A percentile compares a stretch with the other conserved stretches of the same genome.
phyloP scores from a whole-genome alignment of 2,797 vertebrate genomes.

The Hipposideros larvatus region DNA sequence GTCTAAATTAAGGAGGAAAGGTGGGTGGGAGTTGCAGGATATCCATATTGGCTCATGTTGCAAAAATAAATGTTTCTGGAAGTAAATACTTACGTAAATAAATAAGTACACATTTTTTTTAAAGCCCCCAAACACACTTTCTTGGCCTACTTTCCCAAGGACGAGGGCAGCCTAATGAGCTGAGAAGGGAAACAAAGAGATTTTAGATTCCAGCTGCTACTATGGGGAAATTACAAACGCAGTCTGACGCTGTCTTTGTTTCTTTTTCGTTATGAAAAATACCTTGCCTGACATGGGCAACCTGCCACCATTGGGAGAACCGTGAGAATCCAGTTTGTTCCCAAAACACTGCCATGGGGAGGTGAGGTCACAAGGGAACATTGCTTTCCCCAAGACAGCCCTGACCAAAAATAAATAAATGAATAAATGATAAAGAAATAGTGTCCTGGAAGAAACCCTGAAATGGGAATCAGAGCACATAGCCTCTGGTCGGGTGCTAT shows the following conservation, averaged over 20 bases:
- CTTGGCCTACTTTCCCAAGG: conserved; percentile 46
- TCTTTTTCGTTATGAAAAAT: conserved; percentile 81
- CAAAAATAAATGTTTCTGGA: conserved; percentile 70
- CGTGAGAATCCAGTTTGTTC: conserved; percentile 81
- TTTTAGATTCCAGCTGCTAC: conserved; percentile 67
- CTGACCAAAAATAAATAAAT: conserved; percentile 55
- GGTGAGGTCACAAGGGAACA: conserved; percentile 74
- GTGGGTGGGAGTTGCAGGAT: conserved; percentile 66
- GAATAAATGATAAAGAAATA: conserved; percentile 57
- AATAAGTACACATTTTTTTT: conserved; percentile 53
- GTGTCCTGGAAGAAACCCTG: conserved; percentile 55
- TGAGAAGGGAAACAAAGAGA: conserved; percentile 75
- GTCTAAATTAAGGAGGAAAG: conserved; percentile 71
- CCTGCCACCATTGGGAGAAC: conserved; percentile 81
- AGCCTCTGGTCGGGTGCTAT: neutral
- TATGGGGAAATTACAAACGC: conserved; percentile 77
- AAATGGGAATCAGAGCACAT: neutral
- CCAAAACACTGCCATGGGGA: conserved; percentile 71
- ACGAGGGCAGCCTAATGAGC: conserved; percentile 39
- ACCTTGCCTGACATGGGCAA: conserved; percentile 77
- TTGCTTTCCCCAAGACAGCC: conserved; percentile 42
- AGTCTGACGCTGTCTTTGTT: conserved; percentile 74
- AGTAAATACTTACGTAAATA: conserved; percentile 66
- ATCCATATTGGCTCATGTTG: conserved; percentile 45
- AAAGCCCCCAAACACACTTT: neutral